phyloP scores from a whole-genome alignment of 2,113 vertebrate genomes.

The Globicephala melas region DNA sequence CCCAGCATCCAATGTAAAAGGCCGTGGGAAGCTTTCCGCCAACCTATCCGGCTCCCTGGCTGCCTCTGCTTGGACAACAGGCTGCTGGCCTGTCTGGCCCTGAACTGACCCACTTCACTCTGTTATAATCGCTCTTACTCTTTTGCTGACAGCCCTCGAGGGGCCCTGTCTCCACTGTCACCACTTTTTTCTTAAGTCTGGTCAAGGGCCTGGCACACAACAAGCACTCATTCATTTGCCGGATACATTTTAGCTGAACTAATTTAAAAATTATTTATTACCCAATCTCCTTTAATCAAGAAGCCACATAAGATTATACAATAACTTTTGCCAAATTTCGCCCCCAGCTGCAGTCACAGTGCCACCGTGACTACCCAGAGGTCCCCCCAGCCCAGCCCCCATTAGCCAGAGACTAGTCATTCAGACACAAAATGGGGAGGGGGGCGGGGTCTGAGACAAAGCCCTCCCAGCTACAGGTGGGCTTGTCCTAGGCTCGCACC shows the following conservation, averaged over 20 bases:
- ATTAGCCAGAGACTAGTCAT: not conserved
- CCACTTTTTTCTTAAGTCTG: not conserved
- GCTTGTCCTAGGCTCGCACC: not conserved
- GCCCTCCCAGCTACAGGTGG: not conserved
- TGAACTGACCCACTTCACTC: fast-evolving
- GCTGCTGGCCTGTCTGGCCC: fast-evolving
- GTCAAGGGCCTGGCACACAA: not conserved
- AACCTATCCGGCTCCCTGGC: no score
- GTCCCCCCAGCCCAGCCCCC: no score
- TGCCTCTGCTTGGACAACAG: not conserved
- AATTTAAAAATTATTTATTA: conserved; percentile 39
- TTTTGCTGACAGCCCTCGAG: not conserved
- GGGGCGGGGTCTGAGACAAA: no score
- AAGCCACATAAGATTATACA: not conserved
- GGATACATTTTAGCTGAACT: conserved; percentile 29
- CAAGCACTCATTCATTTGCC: not conserved
- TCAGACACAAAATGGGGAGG: not conserved
- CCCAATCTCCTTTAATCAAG: not conserved
- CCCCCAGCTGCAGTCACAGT: not conserved
- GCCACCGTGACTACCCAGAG: not conserved
- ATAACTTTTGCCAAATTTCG: not conserved
- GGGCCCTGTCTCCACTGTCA: not conserved
- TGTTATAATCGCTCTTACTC: not conserved
- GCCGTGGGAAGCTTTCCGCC: no score
- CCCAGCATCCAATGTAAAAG: fast-evolving